These are phyloP conservation scores for Drosophila mauritiana DNA, from an alignment of 1,140 invertebrate genomes.

Conservation along the genomic window DNA sequence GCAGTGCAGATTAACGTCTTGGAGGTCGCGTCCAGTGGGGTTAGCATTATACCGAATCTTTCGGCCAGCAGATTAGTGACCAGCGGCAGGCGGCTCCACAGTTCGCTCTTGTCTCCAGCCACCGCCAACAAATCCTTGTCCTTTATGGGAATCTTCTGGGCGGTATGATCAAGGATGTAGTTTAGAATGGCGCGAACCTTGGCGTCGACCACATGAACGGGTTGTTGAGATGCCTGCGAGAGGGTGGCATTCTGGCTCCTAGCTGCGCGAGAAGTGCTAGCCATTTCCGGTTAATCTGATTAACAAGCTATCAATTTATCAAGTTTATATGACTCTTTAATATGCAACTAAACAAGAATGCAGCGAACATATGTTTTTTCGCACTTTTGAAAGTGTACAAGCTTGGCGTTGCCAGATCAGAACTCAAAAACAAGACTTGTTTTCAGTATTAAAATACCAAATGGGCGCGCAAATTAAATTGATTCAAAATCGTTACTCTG, in stretches of 20 bases:
- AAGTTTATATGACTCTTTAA: background rate
- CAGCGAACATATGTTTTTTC: background rate
- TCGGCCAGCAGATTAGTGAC: conserved; percentile 39
- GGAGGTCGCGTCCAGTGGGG: conserved; percentile 14
- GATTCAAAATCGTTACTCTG: background rate
- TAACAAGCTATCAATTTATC: background rate
- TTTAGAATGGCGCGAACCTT: conserved; percentile 53
- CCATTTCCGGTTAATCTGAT: conserved; percentile 22
- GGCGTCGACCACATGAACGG: conserved; percentile 8
- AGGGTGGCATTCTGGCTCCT: conserved; percentile 13
- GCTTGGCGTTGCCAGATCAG: background rate
- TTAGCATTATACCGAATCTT: conserved; percentile 46
- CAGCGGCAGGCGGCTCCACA: conserved; percentile 25
- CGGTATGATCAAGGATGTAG: conserved; percentile 57
- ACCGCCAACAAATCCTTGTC: conserved; percentile 43
- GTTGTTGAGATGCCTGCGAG: conserved; percentile 19
- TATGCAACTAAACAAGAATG: background rate
- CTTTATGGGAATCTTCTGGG: conserved; percentile 61
- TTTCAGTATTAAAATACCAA: conserved; percentile 2
- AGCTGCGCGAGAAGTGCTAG: conserved; percentile 47
- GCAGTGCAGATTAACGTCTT: conserved; percentile 55
- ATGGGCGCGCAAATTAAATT: background rate
- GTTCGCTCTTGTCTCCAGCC: conserved; percentile 25
- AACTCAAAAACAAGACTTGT: background rate
- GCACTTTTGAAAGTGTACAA: background rate